phyloP scores from a whole-genome alignment of 2,888 invertebrate species.

The Rhimphoctona megacephalus region DNA sequence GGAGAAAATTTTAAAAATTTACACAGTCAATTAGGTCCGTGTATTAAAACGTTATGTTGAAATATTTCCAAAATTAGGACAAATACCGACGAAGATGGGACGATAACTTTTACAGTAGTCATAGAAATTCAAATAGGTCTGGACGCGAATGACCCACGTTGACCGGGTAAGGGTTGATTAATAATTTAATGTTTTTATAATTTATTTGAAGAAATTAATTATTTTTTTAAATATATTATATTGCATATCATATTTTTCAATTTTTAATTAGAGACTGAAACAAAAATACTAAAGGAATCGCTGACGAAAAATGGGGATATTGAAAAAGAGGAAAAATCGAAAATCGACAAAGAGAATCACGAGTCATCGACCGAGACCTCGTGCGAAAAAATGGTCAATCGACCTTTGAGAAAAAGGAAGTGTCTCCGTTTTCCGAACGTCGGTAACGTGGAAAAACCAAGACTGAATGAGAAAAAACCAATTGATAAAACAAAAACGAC shows the following conservation, averaged over 20 bases:
- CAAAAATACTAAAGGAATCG: not conserved
- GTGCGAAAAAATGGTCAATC: constrained; percentile 38
- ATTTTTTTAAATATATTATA: too few species aligned
- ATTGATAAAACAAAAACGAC: not conserved
- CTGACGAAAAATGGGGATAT: constrained; percentile 9
- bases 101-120: too few species aligned
- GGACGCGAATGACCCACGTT: too few species aligned
- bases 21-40: too few species aligned
- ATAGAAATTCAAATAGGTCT: too few species aligned
- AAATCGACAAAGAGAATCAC: constrained; percentile 50
- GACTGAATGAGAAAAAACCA: constrained; percentile 5
- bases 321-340: not conserved
- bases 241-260: not conserved
- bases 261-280: not conserved
- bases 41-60: too few species aligned
- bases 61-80: too few species aligned
- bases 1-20: too few species aligned
- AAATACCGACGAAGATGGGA: too few species aligned
- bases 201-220: too few species aligned
- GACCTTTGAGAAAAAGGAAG: constrained; percentile 71
- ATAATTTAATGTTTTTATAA: too few species aligned
- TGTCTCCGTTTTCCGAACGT: constrained; percentile 59
- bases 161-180: too few species aligned
- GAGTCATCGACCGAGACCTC: constrained; percentile 23
- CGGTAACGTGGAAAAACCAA: constrained; percentile 3